Evolutionary conservation across 1,140 invertebrate species (phyloP).

Genomic region (Anastatus disparis): DNA sequence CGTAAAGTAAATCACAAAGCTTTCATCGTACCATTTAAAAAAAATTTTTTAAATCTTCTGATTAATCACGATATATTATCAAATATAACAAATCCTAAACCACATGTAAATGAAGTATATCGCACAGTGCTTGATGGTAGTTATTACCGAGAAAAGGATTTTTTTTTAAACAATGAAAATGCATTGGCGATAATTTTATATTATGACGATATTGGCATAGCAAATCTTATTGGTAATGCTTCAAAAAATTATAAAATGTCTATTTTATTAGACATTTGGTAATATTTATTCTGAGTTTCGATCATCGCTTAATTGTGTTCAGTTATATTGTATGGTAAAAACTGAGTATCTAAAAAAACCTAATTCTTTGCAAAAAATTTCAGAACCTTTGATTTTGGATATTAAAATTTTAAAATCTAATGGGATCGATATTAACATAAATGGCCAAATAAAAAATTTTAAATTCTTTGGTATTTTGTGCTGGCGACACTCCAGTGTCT

Average conservation of each 20-base stretch:
- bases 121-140: conserved; percentile 35
- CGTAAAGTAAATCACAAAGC: conserved; percentile 1
- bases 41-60: conserved; percentile 34
- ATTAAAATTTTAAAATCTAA: conserved; percentile 10
- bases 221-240: conserved; percentile 8
- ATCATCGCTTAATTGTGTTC: conserved; percentile 8
- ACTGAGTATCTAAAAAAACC: not conserved
- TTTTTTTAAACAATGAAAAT: conserved; percentile 35
- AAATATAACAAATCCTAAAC: conserved; percentile 39
- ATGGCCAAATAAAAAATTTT: conserved; percentile 2
- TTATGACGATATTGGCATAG: conserved; percentile 39
- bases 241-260: conserved; percentile 34
- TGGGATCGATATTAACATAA: conserved; percentile 24
- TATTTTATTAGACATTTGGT: conserved; percentile 35
- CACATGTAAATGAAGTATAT: conserved; percentile 15
- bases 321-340: conserved; percentile 19
- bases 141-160: conserved; percentile 39
- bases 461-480: conserved; percentile 32
- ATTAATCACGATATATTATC: conserved; percentile 23
- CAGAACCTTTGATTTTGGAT: conserved; percentile 14
- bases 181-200: conserved; percentile 44
- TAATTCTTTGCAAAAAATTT: conserved; percentile 3
- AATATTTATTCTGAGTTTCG: conserved; percentile 30
- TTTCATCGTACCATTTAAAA: conserved; percentile 37
- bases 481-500: conserved; percentile 26